Base-by-base conservation (phyloP, 2,797 vertebrate genomes). In the Holocentrus rufus region DNA sequence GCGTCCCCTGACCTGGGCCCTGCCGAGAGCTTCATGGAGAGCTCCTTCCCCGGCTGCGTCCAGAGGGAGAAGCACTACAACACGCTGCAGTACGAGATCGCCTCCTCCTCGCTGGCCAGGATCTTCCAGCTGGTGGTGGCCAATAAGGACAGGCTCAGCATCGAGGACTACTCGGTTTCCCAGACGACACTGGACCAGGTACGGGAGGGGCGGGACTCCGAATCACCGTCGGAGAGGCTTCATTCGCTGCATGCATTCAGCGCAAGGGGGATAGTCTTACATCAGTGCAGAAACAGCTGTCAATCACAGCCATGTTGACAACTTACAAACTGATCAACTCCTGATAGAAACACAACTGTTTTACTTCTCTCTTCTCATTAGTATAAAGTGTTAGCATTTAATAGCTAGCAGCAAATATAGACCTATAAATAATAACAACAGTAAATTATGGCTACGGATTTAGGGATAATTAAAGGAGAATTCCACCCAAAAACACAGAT, bases 131-230 rank as follows among this genome's bases (percentile, higher is more conserved):
- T 98, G 84, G 95, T 99, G 82, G 85, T 96, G 67, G 94, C 96
- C 88, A 97, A 98, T 88, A 98, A 96, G 91, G 96, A 98, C 55
- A 93, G 92, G 60, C 92, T 99, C 80, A 93, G 95, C 89, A 95
- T 99, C 2, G 97, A 98, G 82, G 97, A 99, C 84, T 99, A 96
- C 84, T 97, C 97, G 0, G 95, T 99, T 70, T 96, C 97, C 46
- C 97, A 99, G 93, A 98, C 97, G 49, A 99, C 97, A 0, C 93
- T 99, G 83, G 97, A 99, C 91, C 98, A 99, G 95, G 98, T 96
- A 78, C 76, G n/a, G 31, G 3, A 36, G 27, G 13, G 1, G 15
- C 9, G 36, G 5, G 22, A 63, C 25, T 46, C 15, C 5, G 15
- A 46, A 46, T 46, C 44, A 1, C 44, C 15, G 1, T 1, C 5